Percentiles rank a stretch among this genome's conserved stretches.
phyloP scores from a whole-genome alignment of 2,797 vertebrate genomes.

The Xenops minutus region DNA sequence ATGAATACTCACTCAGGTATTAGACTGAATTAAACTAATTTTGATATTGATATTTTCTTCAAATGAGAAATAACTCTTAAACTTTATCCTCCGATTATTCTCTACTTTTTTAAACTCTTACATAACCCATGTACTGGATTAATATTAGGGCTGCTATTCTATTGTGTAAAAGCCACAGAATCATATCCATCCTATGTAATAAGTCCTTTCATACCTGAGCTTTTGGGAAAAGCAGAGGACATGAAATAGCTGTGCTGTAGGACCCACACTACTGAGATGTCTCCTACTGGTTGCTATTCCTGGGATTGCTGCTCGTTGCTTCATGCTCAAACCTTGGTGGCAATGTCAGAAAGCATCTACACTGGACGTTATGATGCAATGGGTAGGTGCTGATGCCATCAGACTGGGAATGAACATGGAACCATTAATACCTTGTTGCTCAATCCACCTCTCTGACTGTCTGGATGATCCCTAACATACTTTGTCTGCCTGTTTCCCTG shows the following conservation, averaged over 20 bases:
- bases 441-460: background rate
- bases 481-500: fast-evolving
- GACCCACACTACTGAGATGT: background rate
- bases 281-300: background rate
- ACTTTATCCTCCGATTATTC: background rate
- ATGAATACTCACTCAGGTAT: background rate
- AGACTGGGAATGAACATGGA: background rate
- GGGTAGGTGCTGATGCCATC: background rate
- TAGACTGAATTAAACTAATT: background rate
- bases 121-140: background rate
- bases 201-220: background rate
- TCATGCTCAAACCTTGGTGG: background rate
- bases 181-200: background rate
- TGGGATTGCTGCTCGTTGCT: background rate
- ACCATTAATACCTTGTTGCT: background rate
- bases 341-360: background rate
- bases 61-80: background rate
- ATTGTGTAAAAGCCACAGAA: background rate
- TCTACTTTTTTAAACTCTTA: background rate
- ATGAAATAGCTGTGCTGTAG: fast-evolving
- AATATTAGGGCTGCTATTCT: background rate
- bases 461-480: background rate
- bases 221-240: background rate
- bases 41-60: background rate
- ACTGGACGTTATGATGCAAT: background rate